Evolutionary conservation across 2,888 invertebrate genomes (phyloP), one percentile per base, ranked within the genome.

Genomic region (Trichogramma evanescens): DNA sequence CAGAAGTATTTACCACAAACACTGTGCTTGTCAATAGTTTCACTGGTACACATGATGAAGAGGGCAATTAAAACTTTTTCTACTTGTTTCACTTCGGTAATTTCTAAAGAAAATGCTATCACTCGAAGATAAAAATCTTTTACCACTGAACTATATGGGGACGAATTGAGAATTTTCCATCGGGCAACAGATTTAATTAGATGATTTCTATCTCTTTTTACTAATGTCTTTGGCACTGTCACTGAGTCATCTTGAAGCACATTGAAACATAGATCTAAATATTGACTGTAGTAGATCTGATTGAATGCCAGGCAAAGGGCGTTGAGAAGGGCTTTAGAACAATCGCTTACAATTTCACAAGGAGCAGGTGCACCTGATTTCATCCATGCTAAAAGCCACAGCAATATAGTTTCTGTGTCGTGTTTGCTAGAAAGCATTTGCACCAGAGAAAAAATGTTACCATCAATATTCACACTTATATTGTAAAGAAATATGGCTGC

Each of bases 311-410:
- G n/a, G 39, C 45, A 58, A 13, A 58, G 38, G 10, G 62, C 59
- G 45, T 56, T 64, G 39, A 61, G 42, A 1, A 64, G 54, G 7
- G 64, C 49, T 10, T 40, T 56, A 8, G 59, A 59, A 43, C 57
- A 58, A 51, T 64, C 64, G 8, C 50, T 43, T 1, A 64, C 59
- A 4, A 59, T 49, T 51, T 59, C 62, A 49, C 46, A 45, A 0
- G 57, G 64, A 7, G 51, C 40, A 0, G 50, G 26, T 8, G 54
- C 58, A 5, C 55, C 51, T 10, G 42, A 51, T 50, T 50, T 4
- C 41, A 55, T 39, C 60, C 60, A 60, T 2, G 40, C 41, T 10
- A 9, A 50, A 1, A 60, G 45, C 60, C 60, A 60, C 8, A 43
- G 8, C 10, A 44, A 45, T 42, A 59, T 55, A 1, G 26, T 39